Evolutionary conservation across 64 coral and sea anemone species (phyloP).

Genomic region (Dendrophyllia cribrosa): DNA sequence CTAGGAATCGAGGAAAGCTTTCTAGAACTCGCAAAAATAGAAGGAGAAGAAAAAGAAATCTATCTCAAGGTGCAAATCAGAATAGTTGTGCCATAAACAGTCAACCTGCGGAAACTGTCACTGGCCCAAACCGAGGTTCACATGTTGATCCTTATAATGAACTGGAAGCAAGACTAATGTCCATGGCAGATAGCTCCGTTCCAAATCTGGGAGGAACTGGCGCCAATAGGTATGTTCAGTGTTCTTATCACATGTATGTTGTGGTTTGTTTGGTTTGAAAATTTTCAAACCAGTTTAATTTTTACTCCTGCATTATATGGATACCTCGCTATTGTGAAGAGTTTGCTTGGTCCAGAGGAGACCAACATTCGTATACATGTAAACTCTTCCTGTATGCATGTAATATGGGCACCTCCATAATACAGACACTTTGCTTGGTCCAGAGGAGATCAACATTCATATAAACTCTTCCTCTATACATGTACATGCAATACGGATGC

Average conservation of each 20-base stretch:
- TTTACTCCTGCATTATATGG: too few species aligned
- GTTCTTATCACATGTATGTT: neutral
- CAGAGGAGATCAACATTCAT: too few species aligned
- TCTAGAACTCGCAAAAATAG: neutral
- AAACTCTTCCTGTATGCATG: too few species aligned
- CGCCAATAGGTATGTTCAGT: neutral
- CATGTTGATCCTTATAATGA: conserved; percentile 72
- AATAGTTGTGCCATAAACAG: neutral
- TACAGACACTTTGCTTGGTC: too few species aligned
- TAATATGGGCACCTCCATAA: too few species aligned
- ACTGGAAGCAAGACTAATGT: conserved; percentile 66
- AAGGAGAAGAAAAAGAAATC: conserved; percentile 51
- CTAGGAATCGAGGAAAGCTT: neutral
- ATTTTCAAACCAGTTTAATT: too few species aligned
- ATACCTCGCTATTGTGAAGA: too few species aligned
- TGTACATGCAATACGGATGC: too few species aligned
- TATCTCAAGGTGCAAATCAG: conserved; percentile 30
- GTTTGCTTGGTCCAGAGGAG: too few species aligned
- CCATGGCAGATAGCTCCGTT: conserved; percentile 35
- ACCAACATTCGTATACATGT: too few species aligned
- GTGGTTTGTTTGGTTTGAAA: neutral
- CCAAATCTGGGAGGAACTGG: neutral
- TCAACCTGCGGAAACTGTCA: neutral
- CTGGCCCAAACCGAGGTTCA: neutral
- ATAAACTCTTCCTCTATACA: too few species aligned